Evolutionary conservation across 2,797 vertebrate species (phyloP), one percentile per base, ranked within the genome.

Genomic region (Melanotaenia boesemani): DNA sequence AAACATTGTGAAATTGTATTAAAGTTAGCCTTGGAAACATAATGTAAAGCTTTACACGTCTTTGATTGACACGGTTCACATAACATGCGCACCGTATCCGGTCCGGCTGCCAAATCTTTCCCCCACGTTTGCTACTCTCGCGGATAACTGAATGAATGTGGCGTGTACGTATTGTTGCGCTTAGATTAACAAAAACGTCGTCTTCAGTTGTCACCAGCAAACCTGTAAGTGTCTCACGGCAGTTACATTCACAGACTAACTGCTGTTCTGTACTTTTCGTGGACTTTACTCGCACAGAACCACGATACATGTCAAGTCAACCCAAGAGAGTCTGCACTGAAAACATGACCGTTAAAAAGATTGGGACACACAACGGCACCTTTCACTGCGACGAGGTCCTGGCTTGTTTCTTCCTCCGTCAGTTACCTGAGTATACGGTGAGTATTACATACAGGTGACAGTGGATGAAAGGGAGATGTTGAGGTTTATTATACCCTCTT

Each of bases 311-410:
- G 93, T 94, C 91, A n/a, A 88, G 77, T 58, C 48, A 83, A 55
- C 60, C 91, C 0, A 92, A 94, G 86, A 89, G 80, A 32, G 60
- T 54, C 16, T 22, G 92, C 74, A 74, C 65, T 1, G 90, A 87
- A 9, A 92, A 84, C 66, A 94, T 95, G 93, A 66, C 83, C 0
- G 59, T 20, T 11, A 88, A 34, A 59, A 93, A 89, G 86, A 97
- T 99, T 57, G 97, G 97, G 0, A 99, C 98, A 2, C 98, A 99
- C 79, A 96, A 96, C 11, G 97, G 98, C 11, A 96, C 93, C 0
- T 99, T 99, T 83, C 98, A 98, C 74, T 99, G 97, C 81, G 98
- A 99, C 50, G 98, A 99, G 58, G 97, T 95, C 1, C 88, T 99
- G 67, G 97, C 97, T 0, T 99, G 98, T 54, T 97, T 94, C 54